phyloP scores from a whole-genome alignment of 2,113 vertebrate species.

The Myotis brandtii region DNA sequence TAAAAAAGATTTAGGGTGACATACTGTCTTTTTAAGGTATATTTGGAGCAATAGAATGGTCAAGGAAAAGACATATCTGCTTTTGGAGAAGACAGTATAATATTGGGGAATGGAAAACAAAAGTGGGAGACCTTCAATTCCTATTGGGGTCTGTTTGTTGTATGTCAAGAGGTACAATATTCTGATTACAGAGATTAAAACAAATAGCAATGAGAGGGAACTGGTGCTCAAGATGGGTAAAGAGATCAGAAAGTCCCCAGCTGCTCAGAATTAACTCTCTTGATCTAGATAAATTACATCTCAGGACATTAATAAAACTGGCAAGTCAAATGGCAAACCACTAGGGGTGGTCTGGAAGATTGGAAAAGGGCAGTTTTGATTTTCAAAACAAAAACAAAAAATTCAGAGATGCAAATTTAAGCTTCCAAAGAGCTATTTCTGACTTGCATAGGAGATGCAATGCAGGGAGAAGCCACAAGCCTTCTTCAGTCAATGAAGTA shows the following conservation, averaged over 20 bases:
- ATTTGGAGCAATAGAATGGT: slow-evolving; percentile 18
- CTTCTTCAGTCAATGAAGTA: neutral
- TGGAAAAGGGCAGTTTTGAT: neutral
- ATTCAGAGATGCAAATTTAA: slow-evolving; percentile 25
- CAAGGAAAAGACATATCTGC: neutral
- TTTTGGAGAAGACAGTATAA: slow-evolving; percentile 33
- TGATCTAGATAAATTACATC: slow-evolving; percentile 62
- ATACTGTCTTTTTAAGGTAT: slow-evolving; percentile 11
- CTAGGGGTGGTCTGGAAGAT: neutral
- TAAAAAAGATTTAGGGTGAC: neutral
- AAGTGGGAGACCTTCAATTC: neutral
- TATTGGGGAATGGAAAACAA: neutral
- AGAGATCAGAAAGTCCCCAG: slow-evolving; percentile 45
- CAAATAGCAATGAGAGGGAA: slow-evolving; percentile 28
- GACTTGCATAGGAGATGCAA: slow-evolving; percentile 11
- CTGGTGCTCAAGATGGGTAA: neutral
- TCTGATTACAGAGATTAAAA: slow-evolving; percentile 34
- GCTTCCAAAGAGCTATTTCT: slow-evolving; percentile 45
- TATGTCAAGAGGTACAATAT: slow-evolving; percentile 57
- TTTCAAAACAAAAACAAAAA: slow-evolving; percentile 50
- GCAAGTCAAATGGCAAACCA: slow-evolving; percentile 36
- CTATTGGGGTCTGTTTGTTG: slow-evolving; percentile 7
- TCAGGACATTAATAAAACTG: slow-evolving; percentile 49
- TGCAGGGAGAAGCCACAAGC: neutral
- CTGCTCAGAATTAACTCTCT: slow-evolving; percentile 54